phyloP scores from a whole-genome alignment of 1,140 invertebrate genomes.

The Apis laboriosa region DNA sequence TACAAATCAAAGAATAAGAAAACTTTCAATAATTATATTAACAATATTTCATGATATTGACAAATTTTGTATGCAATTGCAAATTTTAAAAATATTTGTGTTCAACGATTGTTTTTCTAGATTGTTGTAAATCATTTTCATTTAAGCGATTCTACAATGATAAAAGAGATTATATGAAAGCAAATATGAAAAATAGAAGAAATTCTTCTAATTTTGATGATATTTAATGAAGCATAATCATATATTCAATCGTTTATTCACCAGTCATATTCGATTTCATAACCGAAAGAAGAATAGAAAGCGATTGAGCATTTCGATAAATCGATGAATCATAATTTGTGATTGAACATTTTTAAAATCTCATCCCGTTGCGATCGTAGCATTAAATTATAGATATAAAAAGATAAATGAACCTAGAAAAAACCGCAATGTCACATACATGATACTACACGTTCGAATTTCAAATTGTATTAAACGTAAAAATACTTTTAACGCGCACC shows the following conservation, averaged over 20 bases:
- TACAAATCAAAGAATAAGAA: not conserved
- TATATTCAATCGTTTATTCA: no score
- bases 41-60: not conserved
- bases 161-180: no score
- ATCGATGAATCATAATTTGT: no score
- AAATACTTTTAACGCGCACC: constrained; percentile 6
- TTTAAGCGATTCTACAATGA: not conserved
- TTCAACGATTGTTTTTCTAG: not conserved
- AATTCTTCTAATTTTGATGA: no score
- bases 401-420: not conserved
- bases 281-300: no score
- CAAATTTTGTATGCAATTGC: not conserved
- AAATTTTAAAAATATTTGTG: not conserved
- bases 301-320: no score
- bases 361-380: not conserved
- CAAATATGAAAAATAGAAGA: no score
- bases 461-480: not conserved
- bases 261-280: no score
- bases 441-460: constrained; percentile 6
- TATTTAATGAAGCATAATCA: no score
- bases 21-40: not conserved
- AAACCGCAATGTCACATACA: constrained; percentile 43
- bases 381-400: constrained; percentile 36
- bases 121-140: not conserved
- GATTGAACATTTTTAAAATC: no score